phyloP scores from a whole-genome alignment of 37 sponge, comb jelly and placozoan species.

The Aphrocallistes beatrix region DNA sequence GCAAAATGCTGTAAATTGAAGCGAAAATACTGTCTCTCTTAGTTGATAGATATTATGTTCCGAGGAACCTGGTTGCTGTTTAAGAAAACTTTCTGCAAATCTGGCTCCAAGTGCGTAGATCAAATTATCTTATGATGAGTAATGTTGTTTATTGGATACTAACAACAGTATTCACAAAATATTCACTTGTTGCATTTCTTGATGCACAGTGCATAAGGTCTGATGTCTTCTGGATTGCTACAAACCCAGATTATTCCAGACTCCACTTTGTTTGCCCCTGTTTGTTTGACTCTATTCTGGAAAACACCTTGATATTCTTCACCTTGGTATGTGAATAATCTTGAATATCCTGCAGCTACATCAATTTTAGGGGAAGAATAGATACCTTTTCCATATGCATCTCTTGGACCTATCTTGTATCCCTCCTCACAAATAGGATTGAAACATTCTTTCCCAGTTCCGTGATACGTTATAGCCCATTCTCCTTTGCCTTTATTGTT shows the following conservation, averaged over 20 bases:
- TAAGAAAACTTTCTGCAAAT: no score
- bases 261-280: neutral
- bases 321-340: neutral
- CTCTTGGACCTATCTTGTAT: slow-evolving; percentile 18
- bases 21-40: no score
- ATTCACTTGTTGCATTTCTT: no score
- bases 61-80: no score
- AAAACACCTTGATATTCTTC: slow-evolving; percentile 22
- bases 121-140: no score
- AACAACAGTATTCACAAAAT: no score
- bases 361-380: slow-evolving; percentile 31
- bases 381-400: slow-evolving; percentile 23
- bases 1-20: no score
- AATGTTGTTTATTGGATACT: no score
- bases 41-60: no score
- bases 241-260: neutral
- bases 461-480: slow-evolving; percentile 40
- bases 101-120: no score
- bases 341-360: slow-evolving; percentile 23
- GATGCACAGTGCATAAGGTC: neutral
- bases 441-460: slow-evolving; percentile 1
- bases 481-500: slow-evolving; percentile 18
- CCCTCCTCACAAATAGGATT: slow-evolving; percentile 25
- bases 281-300: slow-evolving; percentile 28
- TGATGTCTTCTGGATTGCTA: neutral